Evolutionary conservation across 1,140 invertebrate genomes (phyloP), one percentile per base, ranked within the genome.

Genomic region (Eciton burchellii): DNA sequence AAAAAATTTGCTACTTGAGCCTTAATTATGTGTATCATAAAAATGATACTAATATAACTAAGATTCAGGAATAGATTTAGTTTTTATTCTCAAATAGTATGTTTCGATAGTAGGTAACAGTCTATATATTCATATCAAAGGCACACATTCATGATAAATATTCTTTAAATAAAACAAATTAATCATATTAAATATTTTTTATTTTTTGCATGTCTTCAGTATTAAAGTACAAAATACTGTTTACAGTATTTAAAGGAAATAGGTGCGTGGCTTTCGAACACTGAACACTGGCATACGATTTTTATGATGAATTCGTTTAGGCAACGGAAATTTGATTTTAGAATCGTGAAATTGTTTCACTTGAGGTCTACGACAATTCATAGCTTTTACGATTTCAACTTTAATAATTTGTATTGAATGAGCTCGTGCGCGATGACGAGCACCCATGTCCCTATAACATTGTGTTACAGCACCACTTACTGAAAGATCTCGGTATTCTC

Each of bases 391-490:
- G 71, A 96, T 95, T 93, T 99, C 97, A 79, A 99, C 98, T 95
- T 98, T 98, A 92, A 99, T 99, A 90, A 99, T 99, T 95, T 99
- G 96, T 89, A 99, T 99, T 6, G 98, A 98, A 92, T 99, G 98
- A 72, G 99, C 98, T 83, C 99, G 95, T 59, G 99, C 99, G 93
- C 99, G 96, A 95, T 99, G 99, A 88, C 99, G 96, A 54, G 99
- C 99, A 83, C 98, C 99, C 99, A 99, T 99, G 92, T 99, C 99
- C 84, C 99, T 96, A 94, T 99, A 99, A 94, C 99, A 99, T 92
- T 99, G 98, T 26, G 99, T 99, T 3, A 99, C 99, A 63, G 99
- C 99, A 74, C 97, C 98, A 68, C 98, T 97, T 4, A 98, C 97
- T 56, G 97, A 98, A 86, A 99, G 94, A 93, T 99, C 99, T 88